These are phyloP conservation scores for Callaeas wilsoni DNA, from an alignment of 2,113 vertebrate genomes.

Conservation along the genomic window DNA sequence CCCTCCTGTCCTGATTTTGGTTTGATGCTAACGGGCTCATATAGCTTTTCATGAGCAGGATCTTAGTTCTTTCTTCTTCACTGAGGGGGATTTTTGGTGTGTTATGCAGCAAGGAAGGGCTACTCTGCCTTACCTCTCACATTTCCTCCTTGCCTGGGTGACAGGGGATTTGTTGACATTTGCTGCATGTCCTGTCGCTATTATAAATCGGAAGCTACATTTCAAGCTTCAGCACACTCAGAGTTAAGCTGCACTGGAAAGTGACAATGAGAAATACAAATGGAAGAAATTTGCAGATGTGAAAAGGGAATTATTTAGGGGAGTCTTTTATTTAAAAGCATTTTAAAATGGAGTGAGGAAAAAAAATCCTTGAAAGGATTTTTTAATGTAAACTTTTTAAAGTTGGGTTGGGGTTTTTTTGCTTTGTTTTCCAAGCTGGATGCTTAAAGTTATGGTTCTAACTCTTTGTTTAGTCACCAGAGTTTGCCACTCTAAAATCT, in stretches of 20 bases:
- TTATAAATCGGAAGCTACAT: conserved; percentile 70
- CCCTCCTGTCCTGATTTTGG: neutral
- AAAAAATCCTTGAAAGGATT: neutral
- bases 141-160: conserved; percentile 59
- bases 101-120: conserved; percentile 14
- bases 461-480: neutral
- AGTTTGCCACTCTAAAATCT: neutral
- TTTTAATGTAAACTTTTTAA: neutral
- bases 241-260: conserved; percentile 70
- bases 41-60: neutral
- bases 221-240: conserved; percentile 73
- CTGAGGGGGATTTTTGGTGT: neutral
- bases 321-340: neutral
- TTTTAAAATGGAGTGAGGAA: neutral
- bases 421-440: neutral
- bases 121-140: conserved; percentile 53
- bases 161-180: conserved; percentile 74
- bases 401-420: neutral
- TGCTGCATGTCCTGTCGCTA: conserved; percentile 69
- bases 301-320: neutral
- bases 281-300: conserved; percentile 43
- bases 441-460: neutral
- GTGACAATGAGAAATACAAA: conserved; percentile 53
- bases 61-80: neutral
- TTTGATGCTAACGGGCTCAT: conserved; percentile 8